Conservation (phyloP, 2,797 vertebrate species). For the Sarcophilus harrisii region DNA sequence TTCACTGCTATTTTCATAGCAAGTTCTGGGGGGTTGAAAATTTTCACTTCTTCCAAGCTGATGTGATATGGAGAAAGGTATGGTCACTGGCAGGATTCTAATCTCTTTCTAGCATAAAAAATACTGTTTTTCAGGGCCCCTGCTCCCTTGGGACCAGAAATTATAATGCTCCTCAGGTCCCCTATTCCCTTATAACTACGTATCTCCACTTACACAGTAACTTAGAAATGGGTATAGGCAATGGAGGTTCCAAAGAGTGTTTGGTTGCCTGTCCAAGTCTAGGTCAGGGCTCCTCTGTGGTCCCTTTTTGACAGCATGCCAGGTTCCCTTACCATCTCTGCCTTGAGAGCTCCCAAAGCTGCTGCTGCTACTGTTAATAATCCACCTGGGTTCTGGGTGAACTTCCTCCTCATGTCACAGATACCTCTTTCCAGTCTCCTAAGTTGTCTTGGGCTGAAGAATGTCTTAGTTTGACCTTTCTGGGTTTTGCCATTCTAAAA, state of each 20-base stretch:
- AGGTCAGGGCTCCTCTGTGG: background rate
- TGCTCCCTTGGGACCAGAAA: background rate
- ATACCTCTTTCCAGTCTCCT: background rate
- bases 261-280: background rate
- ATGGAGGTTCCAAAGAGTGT: too few species aligned
- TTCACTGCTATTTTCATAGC: background rate
- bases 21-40: background rate
- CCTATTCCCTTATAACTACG: background rate
- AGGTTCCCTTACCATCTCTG: background rate
- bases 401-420: background rate
- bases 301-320: background rate
- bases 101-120: background rate
- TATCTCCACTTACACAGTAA: background rate
- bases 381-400: background rate
- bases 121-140: background rate
- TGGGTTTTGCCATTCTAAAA: background rate
- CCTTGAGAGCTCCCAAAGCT: background rate
- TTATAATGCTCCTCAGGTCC: background rate
- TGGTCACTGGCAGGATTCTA: background rate
- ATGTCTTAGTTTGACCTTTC: too few species aligned
- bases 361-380: background rate
- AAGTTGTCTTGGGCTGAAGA: background rate
- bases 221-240: background rate
- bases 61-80: background rate
- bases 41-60: background rate